phyloP scores from a whole-genome alignment of 2,113 vertebrate genomes.

The Neodontobutis hainanensis region DNA sequence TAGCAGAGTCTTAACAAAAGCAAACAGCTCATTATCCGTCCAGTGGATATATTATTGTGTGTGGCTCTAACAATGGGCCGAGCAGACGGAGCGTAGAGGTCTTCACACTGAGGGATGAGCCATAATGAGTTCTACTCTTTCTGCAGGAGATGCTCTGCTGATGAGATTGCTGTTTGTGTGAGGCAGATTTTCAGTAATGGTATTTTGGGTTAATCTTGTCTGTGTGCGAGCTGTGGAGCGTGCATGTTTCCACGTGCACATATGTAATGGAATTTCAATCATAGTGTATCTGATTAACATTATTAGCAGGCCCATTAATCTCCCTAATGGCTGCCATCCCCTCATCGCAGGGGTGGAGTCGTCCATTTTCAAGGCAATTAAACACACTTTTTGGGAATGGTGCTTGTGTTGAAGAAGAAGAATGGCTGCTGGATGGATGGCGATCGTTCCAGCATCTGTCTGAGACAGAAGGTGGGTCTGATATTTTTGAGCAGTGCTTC shows the following conservation, averaged over 20 bases:
- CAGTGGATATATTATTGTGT: neutral
- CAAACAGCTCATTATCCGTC: conserved; percentile 5
- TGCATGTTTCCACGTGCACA: conserved; percentile 13
- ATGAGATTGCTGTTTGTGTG: conserved; percentile 41
- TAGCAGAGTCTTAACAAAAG: conserved; percentile 1
- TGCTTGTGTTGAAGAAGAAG: conserved; percentile 30
- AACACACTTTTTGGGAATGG: conserved; percentile 61
- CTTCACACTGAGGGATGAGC: neutral
- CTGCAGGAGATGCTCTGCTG: conserved; percentile 23
- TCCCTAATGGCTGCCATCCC: conserved; percentile 72
- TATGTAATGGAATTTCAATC: conserved; percentile 73
- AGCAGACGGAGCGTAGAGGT: neutral
- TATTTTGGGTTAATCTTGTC: conserved; percentile 46
- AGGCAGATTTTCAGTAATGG: conserved; percentile 31
- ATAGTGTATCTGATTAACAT: conserved; percentile 75
- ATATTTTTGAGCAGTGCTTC: conserved; percentile 24
- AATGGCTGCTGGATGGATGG: conserved; percentile 23
- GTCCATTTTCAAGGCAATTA: conserved; percentile 74
- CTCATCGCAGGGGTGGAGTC: conserved; percentile 74
- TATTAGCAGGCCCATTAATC: conserved; percentile 78
- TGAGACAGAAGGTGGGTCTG: conserved; percentile 38
- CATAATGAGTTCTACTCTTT: conserved; percentile 1
- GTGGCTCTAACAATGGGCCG: conserved; percentile 5
- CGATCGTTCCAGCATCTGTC: conserved; percentile 33
- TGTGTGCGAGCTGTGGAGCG: conserved; percentile 3